Evolutionary conservation across 2,888 invertebrate species (phyloP), one percentile per base, ranked within the genome.

Genomic region (Eulithis testata): DNA sequence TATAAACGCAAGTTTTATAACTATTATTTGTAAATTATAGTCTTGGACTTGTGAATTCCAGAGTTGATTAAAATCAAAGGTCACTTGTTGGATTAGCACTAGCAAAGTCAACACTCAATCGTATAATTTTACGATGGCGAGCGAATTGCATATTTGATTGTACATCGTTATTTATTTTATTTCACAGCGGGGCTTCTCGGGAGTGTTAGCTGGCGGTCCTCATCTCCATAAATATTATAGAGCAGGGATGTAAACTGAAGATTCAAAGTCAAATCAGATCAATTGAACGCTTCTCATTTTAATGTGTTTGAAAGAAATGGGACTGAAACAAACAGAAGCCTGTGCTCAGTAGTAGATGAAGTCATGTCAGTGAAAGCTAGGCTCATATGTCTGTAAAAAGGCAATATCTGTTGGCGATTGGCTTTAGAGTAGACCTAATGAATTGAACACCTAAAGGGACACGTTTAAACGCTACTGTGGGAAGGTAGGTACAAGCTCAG

Each of bases 141-240:
- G 78, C 73, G 76, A 77, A 82, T 84, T 80, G 79, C 79, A 79
- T 80, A 80, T 80, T 83, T 83, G 80, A 83, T 84, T 86, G 77
- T 81, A 77, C 81, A 81, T 83, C 79, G 81, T 73, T 78, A 75
- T 77, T 81, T 84, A 82, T 80, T 75, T 80, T 63, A 74, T 75
- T 54, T 78, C 86, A 54, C 89, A 79, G 84, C 85, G 80, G 87
- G 89, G 77, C 70, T 77, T 79, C 82, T 64, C 63, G 65, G 79
- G 82, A 82, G 84, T 84, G 83, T 84, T 82, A 80, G 79, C 77
- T 82, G 79, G 77, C 78, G 79, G 80, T 74, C 75, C 82, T 83
- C 85, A 86, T 85, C 83, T 85, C 79, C 80, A 84, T 84, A 84
- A 78, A 80, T 82, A 79, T 78, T 80, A 62, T 68, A 59, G 54